A percentile compares a stretch with the other conserved stretches of the same genome.
These are phyloP conservation scores for Idaea aversata DNA, from an alignment of 2,888 invertebrate genomes.

Conservation along the genomic window DNA sequence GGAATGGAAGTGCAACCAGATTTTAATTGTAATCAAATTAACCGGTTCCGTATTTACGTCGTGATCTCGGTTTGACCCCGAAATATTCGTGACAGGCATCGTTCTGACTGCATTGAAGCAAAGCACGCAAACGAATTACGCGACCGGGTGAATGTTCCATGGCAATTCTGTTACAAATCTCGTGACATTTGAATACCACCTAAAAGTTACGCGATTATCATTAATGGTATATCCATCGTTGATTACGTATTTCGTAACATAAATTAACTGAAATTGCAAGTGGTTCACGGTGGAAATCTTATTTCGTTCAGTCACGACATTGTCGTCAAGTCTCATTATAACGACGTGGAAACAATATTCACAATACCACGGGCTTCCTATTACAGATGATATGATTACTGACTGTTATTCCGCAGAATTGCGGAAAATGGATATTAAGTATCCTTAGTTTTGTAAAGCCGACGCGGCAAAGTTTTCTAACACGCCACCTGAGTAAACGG, in stretches of 20 bases:
- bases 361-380: constrained; percentile 43
- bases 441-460: constrained; percentile 36
- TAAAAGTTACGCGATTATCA: constrained; percentile 46
- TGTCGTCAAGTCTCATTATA: constrained; percentile 49
- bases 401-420: constrained; percentile 47
- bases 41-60: constrained; percentile 56
- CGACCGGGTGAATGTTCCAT: constrained; percentile 57
- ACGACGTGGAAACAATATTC: constrained; percentile 41
- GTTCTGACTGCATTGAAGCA: constrained; percentile 45
- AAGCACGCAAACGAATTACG: constrained; percentile 58
- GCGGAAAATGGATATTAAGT: constrained; percentile 46
- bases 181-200: constrained; percentile 51
- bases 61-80: constrained; percentile 52
- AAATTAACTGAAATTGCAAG: constrained; percentile 40
- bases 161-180: constrained; percentile 51
- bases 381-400: constrained; percentile 36
- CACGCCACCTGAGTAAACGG: constrained; percentile 39
- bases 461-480: constrained; percentile 40
- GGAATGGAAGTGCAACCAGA: constrained; percentile 26
- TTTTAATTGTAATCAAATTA: constrained; percentile 36
- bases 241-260: constrained; percentile 35
- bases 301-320: constrained; percentile 59
- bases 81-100: constrained; percentile 59
- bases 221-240: constrained; percentile 43
- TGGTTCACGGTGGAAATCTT: constrained; percentile 46